Conservation (phyloP, 2,113 vertebrate genomes). For the Neodon shergylaensis region DNA sequence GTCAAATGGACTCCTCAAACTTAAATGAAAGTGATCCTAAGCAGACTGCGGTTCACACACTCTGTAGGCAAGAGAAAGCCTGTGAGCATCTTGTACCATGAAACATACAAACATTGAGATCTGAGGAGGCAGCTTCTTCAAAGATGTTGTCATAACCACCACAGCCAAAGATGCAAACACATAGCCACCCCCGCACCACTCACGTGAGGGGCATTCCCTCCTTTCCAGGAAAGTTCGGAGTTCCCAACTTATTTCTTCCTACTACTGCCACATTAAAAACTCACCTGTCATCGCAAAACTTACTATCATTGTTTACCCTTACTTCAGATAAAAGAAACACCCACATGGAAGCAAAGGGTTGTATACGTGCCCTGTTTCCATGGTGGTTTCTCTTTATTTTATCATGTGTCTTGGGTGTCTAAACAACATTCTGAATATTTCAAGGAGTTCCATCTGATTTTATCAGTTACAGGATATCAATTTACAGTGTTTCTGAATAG, state of each 20-base stretch:
- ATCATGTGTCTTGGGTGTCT: not conserved
- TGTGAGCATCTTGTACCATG: not conserved
- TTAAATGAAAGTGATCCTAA: not conserved
- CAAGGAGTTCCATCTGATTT: not conserved
- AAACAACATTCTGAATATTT: not conserved
- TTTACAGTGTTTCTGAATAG: not conserved
- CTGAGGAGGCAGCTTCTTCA: not conserved
- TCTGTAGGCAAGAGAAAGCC: not conserved
- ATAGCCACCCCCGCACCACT: not conserved
- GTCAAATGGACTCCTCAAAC: not conserved
- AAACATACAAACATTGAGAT: not conserved
- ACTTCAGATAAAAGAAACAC: not conserved
- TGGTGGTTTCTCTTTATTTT: not conserved
- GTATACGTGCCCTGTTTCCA: not conserved
- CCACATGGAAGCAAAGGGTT: not conserved
- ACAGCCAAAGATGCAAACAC: not conserved
- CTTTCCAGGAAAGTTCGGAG: not conserved
- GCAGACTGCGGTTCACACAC: not conserved
- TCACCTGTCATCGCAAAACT: not conserved
- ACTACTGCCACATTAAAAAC: not conserved
- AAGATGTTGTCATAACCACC: not conserved
- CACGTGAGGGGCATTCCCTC: fast-evolving
- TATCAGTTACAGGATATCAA: not conserved
- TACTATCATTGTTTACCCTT: not conserved
- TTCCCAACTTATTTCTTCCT: not conserved